Evolutionary conservation across 2,888 invertebrate species (phyloP).

Genomic region (Synergus umbraculus): DNA sequence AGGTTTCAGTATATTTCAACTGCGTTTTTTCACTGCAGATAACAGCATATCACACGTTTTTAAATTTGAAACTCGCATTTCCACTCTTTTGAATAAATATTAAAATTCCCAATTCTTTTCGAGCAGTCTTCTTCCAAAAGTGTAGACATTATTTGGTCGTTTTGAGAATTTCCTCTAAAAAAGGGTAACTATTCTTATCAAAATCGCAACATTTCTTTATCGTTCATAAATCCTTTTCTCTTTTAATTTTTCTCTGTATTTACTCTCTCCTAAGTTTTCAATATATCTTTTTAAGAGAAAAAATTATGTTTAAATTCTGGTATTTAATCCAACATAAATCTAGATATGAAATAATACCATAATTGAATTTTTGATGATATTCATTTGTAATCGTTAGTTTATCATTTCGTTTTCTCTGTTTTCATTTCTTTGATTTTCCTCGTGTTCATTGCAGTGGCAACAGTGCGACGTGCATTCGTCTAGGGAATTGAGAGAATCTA

Average conservation of each 20-base stretch:
- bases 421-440: slow-evolving; percentile 74
- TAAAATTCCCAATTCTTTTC: neutral
- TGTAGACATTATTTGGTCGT: neutral
- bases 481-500: slow-evolving; percentile 42
- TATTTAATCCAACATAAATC: neutral
- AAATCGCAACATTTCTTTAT: neutral
- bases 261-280: too few relatives aligned
- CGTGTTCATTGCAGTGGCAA: slow-evolving; percentile 72
- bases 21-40: neutral
- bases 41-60: neutral
- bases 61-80: neutral
- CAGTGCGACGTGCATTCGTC: slow-evolving; percentile 67
- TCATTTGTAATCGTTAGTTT: slow-evolving; percentile 61
- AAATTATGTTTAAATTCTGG: neutral
- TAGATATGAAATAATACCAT: neutral
- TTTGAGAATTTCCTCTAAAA: neutral
- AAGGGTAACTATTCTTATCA: neutral
- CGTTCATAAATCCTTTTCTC: neutral
- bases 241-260: too few relatives aligned
- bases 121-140: neutral
- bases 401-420: slow-evolving; percentile 75
- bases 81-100: neutral
- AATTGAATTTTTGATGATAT: neutral
- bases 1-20: neutral
- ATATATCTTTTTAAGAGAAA: neutral